Base-by-base conservation (phyloP, 2,797 vertebrate species). In the Melanotaenia boesemani region DNA sequence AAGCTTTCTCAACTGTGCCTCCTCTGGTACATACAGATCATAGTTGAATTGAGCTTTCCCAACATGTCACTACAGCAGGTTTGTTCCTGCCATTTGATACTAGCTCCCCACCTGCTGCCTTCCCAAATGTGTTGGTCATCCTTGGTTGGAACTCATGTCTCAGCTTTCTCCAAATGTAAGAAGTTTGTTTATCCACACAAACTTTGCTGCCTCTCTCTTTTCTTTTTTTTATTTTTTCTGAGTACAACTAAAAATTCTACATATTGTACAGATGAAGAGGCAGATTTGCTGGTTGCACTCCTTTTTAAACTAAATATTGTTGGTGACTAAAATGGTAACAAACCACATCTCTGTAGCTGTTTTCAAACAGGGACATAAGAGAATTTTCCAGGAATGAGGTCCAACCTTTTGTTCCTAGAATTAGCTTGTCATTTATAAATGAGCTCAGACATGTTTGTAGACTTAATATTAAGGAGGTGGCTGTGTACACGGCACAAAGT, bases 1-100 rank as follows among this genome's bases (percentile, higher is more conserved):
- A 73, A 61, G 55, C 48, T 26, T 44, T 68, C 70, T 66, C 18
- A 3, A 64, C 70, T 63, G 32, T 34, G 55, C 48, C 28, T 79
- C 32, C 26, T 71, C 58, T 71, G 68, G 68, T 60, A 64, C 69
- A 70, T 22, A n/a, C 50, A 77, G 67, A 59, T 79, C 67, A 74
- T 68, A 73, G 46, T 61, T 74, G 59, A 77, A 79, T 58, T 18
- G 20, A 59, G 24, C 44, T 32, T 55, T 64, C 26, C 44, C 44
- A 59, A 36, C 72, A 63, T 62, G 67, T 76, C 65, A 34, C 37
- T 22, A 59, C 59, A 61, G 46, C 48, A 70, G 50, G 41, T 76
- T 74, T 65, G 67, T 68, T 75, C 32, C 5, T 39, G 70, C 66
- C 26, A 72, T 77, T 48, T 63, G 44, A 81, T 48, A 67, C 41